Evolutionary conservation across 2,113 vertebrate species (phyloP).

Genomic region (Pollachius pollachius): DNA sequence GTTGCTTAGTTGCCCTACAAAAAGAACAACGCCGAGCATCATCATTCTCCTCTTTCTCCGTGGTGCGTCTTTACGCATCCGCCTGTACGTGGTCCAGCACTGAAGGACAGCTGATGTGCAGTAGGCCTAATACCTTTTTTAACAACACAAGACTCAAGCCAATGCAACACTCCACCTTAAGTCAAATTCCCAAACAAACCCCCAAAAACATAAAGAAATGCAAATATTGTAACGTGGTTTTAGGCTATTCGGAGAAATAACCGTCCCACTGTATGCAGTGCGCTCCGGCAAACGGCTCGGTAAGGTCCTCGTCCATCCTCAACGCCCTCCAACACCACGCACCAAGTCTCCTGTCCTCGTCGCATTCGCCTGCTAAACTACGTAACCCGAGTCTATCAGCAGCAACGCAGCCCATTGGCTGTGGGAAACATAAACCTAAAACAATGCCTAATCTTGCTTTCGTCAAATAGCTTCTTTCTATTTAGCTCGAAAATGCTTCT

Average conservation of each 20-base stretch:
- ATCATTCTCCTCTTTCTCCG: neutral
- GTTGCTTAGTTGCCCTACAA: no score
- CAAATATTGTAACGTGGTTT: conserved; percentile 43
- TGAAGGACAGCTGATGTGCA: no score
- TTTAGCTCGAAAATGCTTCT: conserved; percentile 6
- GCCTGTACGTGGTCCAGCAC: no score
- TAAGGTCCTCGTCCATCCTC: conserved; percentile 74
- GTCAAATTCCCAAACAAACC: conserved; percentile 28
- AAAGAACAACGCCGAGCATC: neutral
- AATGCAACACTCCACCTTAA: neutral
- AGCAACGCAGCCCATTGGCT: conserved; percentile 15
- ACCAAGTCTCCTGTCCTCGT: conserved; percentile 57
- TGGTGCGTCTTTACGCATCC: conserved; percentile 54
- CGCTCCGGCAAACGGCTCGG: conserved; percentile 70
- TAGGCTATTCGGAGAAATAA: conserved; percentile 62
- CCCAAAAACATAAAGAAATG: conserved; percentile 34
- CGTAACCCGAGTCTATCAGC: conserved; percentile 25
- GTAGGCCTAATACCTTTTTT: no score
- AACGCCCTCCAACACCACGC: conserved; percentile 78
- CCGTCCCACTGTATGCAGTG: conserved; percentile 70
- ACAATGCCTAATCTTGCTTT: no score
- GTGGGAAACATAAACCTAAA: conserved; percentile 23
- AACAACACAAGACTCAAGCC: no score
- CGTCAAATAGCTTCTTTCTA: conserved; percentile 9
- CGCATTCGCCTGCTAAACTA: conserved; percentile 53